Conservation (phyloP, 2,797 vertebrate genomes). For the Alauda arvensis region DNA sequence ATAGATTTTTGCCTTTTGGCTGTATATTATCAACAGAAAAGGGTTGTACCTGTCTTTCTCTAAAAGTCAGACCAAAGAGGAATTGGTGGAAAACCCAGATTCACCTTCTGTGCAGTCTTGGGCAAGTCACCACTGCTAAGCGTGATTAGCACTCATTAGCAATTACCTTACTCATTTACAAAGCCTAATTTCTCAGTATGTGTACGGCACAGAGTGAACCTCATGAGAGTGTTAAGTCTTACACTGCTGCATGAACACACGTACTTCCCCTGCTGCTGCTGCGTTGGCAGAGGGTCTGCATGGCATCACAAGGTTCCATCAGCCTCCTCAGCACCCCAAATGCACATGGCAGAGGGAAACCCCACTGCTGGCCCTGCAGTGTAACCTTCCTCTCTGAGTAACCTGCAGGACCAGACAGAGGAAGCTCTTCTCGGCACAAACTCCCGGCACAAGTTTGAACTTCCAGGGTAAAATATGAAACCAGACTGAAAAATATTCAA, state of each 20-base stretch:
- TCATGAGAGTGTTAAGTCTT: not conserved
- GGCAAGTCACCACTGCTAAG: not conserved
- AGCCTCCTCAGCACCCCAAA: not conserved
- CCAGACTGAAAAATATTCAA: not conserved
- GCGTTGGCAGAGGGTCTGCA: not conserved
- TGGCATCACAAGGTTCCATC: not conserved
- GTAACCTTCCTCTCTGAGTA: not conserved
- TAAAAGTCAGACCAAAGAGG: not conserved
- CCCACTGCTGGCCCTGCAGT: rapidly evolving
- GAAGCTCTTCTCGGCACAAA: not conserved
- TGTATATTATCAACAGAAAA: not conserved
- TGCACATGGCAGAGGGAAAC: rapidly evolving
- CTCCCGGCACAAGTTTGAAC: not conserved
- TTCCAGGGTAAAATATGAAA: not conserved
- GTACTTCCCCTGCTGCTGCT: not conserved
- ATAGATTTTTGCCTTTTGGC: slow-evolving; percentile 37
- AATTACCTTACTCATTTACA: not conserved
- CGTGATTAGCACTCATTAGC: not conserved
- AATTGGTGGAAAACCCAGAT: not conserved
- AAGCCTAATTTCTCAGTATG: not conserved
- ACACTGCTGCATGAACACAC: rapidly evolving
- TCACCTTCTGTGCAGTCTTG: not conserved
- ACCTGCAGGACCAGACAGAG: not conserved
- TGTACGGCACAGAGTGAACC: rapidly evolving
- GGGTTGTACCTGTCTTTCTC: slow-evolving; percentile 3